A percentile compares a stretch with the other conserved stretches of the same genome.
Conservation (phyloP, 2,113 vertebrate genomes). For the Cairina moschata region DNA sequence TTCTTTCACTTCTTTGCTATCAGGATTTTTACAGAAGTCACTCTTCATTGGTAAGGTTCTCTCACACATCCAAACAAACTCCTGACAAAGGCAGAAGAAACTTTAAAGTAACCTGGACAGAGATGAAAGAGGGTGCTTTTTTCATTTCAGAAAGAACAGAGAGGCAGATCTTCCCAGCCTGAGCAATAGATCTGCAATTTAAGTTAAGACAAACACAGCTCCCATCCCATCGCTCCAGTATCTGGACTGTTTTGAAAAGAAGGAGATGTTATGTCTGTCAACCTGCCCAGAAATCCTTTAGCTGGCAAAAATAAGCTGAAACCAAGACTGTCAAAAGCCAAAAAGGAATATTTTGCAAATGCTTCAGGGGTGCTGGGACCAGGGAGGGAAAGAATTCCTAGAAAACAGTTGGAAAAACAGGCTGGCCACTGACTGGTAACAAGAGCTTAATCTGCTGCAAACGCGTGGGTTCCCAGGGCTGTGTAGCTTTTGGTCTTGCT, state of each 20-base stretch:
- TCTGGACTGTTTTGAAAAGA: constrained; percentile 12
- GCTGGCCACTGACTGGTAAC: background rate
- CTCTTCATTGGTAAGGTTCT: background rate
- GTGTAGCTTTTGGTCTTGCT: background rate
- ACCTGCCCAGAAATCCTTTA: constrained; percentile 37
- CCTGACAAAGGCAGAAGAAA: background rate
- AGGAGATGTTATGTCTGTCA: constrained; percentile 52
- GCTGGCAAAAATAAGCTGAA: background rate
- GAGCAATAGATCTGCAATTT: constrained; percentile 15
- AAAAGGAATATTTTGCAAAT: constrained; percentile 3
- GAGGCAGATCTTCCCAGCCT: constrained; percentile 1
- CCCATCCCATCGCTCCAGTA: background rate
- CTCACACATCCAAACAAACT: background rate
- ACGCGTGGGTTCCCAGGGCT: background rate
- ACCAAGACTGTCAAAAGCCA: background rate
- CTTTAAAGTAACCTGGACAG: background rate
- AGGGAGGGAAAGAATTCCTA: background rate
- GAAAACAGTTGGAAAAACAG: constrained; percentile 8
- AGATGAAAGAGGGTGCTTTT: background rate
- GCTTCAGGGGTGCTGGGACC: background rate
- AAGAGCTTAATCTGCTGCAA: background rate
- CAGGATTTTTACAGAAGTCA: background rate
- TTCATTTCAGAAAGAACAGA: background rate
- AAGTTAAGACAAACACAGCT: constrained; percentile 21
- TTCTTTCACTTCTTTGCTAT: background rate